phyloP scores from a whole-genome alignment of 2,797 vertebrate genomes.

The Gorsachius magnificus region DNA sequence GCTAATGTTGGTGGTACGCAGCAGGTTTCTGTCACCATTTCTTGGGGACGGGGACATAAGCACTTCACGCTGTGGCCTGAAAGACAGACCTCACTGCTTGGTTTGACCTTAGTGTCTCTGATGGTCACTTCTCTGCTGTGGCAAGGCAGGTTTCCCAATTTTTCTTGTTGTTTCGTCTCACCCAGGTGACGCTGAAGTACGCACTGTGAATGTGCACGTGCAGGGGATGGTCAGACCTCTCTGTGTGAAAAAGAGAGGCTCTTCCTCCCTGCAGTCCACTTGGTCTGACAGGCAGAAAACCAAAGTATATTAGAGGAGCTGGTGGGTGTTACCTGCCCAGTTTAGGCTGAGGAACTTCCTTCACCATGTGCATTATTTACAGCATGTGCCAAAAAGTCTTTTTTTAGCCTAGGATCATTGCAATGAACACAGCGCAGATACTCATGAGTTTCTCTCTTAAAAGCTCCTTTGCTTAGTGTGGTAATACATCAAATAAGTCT shows the following conservation, averaged over 20 bases:
- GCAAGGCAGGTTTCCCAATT: neutral
- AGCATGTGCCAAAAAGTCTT: neutral
- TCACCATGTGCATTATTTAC: neutral
- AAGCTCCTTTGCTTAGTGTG: neutral
- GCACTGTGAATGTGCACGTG: neutral
- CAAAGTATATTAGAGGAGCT: neutral
- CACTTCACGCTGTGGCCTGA: neutral
- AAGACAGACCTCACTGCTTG: neutral
- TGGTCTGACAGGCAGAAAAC: neutral
- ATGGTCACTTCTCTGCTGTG: neutral
- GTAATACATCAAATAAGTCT: neutral
- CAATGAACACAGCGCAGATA: neutral
- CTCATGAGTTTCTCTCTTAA: neutral
- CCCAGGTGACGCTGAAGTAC: neutral
- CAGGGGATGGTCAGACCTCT: neutral
- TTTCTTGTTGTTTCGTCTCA: neutral
- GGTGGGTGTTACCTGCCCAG: neutral
- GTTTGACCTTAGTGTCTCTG: neutral
- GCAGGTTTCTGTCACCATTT: neutral
- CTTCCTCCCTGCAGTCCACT: neutral
- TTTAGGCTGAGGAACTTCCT: neutral
- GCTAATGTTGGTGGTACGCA: neutral
- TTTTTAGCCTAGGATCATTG: neutral
- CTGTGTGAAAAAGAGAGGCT: neutral
- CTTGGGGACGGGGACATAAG: neutral